phyloP scores from a whole-genome alignment of 2,888 invertebrate genomes.

The Caenorhabditis uteleia region DNA sequence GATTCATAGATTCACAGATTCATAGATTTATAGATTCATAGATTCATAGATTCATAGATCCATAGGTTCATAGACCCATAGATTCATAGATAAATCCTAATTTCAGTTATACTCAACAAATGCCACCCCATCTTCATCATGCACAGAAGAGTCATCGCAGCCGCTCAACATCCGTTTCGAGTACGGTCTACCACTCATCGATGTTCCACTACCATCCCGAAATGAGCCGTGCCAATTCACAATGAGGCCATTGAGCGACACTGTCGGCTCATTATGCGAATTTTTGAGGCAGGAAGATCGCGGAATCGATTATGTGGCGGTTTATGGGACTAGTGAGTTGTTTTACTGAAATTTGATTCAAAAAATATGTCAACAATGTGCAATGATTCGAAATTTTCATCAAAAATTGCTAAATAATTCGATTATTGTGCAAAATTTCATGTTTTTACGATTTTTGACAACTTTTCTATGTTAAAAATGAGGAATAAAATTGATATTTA shows the following conservation, averaged over 20 bases:
- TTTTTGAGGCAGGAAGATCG: conserved; percentile 58
- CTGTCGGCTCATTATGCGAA: conserved; percentile 60
- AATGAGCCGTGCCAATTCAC: conserved; percentile 63
- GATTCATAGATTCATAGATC: too few relatives aligned
- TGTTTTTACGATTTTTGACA: too few relatives aligned
- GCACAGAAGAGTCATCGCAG: neutral
- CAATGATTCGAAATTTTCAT: too few relatives aligned
- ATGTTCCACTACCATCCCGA: conserved; percentile 64
- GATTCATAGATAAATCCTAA: neutral
- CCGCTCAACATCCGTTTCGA: conserved; percentile 43
- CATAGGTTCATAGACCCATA: too few relatives aligned
- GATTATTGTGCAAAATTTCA: too few relatives aligned
- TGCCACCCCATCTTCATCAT: conserved; percentile 7
- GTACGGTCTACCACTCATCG: conserved; percentile 62
- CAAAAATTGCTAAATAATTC: too few relatives aligned
- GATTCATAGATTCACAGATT: too few relatives aligned
- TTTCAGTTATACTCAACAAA: conserved; percentile 1
- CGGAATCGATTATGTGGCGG: conserved; percentile 64
- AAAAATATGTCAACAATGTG: neutral
- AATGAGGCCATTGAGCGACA: conserved; percentile 63
- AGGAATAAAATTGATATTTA: too few relatives aligned
- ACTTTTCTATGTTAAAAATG: too few relatives aligned
- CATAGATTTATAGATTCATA: too few relatives aligned
- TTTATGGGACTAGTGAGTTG: conserved; percentile 52
- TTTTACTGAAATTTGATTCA: neutral